A percentile compares a stretch with the other conserved stretches of the same genome.
Evolutionary conservation across 2,113 vertebrate species (phyloP).

Genomic region (Tetrao urogallus): DNA sequence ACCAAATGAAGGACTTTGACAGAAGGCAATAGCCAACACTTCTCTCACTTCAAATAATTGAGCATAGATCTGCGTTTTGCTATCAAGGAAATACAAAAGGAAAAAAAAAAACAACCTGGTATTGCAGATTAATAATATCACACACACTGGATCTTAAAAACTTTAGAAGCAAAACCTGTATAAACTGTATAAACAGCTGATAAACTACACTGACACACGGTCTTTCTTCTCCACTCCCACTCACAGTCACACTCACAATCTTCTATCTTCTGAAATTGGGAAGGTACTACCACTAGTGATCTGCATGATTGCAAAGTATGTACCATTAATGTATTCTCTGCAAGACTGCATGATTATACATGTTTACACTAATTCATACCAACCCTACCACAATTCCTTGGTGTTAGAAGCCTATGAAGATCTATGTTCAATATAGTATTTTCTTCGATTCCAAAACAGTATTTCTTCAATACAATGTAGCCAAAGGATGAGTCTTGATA

Average conservation of each 20-base stretch:
- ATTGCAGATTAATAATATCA: neutral
- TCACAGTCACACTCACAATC: neutral
- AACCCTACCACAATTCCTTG: neutral
- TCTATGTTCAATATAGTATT: accelerated
- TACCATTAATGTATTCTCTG: neutral
- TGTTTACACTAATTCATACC: neutral
- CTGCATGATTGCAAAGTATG: neutral
- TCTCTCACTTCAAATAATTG: neutral
- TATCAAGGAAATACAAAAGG: neutral
- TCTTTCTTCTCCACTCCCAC: neutral
- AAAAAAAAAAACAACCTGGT: neutral
- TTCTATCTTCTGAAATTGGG: neutral
- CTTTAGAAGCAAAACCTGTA: neutral
- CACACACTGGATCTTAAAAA: neutral
- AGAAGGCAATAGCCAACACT: neutral
- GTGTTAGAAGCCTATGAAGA: neutral
- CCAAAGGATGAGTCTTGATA: neutral
- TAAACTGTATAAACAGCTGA: neutral
- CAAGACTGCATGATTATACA: neutral
- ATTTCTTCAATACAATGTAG: neutral
- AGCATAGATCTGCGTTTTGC: neutral
- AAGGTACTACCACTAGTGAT: neutral
- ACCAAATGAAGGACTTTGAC: neutral
- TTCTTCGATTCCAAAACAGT: neutral
- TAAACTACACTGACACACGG: neutral